These are phyloP conservation scores for Drosophila multiciliata DNA, from an alignment of 2,888 invertebrate genomes.

Conservation along the genomic window DNA sequence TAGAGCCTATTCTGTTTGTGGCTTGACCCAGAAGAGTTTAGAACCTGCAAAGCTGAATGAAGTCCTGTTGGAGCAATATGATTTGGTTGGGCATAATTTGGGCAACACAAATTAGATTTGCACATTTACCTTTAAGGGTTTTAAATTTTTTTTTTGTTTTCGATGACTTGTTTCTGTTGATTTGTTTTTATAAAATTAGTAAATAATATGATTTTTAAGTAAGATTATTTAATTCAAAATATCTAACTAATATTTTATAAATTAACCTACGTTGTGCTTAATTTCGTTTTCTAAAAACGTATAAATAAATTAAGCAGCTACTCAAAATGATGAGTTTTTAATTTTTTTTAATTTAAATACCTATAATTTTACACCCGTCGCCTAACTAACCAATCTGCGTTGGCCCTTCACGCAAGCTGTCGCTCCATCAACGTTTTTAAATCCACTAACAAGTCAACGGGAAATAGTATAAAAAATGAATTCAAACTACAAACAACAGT, in stretches of 20 bases:
- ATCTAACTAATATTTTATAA: not conserved
- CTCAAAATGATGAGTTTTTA: not conserved
- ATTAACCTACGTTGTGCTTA: not conserved
- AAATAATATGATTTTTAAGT: not conserved
- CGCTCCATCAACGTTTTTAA: constrained; percentile 22
- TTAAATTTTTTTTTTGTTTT: not conserved
- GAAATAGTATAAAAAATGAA: constrained; percentile 51
- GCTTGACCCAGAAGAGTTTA: constrained; percentile 15
- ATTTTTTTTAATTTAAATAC: not conserved
- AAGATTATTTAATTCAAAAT: not conserved
- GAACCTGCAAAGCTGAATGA: not conserved
- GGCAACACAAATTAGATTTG: not conserved
- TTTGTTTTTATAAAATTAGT: not conserved
- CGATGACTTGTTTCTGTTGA: too few species aligned
- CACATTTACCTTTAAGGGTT: not conserved
- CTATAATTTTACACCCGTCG: not conserved
- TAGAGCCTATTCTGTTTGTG: not conserved
- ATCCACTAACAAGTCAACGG: constrained; percentile 46
- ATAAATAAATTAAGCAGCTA: not conserved
- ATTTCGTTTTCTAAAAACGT: not conserved
- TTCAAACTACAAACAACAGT: constrained; percentile 53
- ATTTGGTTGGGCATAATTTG: not conserved
- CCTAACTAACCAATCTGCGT: constrained; percentile 4
- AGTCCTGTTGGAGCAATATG: not conserved
- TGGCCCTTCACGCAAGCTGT: constrained; percentile 5